A percentile compares a stretch with the other conserved stretches of the same genome.
phyloP scores from a whole-genome alignment of 2,888 invertebrate species.

The Conops quadrifasciatus region DNA sequence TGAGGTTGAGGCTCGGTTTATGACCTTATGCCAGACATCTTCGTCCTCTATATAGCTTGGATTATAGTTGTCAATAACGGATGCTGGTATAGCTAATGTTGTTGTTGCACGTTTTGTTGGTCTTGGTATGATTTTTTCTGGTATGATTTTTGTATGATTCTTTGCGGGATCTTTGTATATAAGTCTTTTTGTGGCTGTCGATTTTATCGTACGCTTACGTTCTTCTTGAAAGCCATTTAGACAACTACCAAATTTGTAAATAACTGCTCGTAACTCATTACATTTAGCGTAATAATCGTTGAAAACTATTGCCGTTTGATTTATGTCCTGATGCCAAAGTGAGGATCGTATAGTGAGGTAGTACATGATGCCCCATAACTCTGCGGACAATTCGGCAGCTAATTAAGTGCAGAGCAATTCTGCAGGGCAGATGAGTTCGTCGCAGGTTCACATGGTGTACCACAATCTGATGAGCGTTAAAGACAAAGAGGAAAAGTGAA shows the following conservation, averaged over 20 bases:
- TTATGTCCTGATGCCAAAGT: no score
- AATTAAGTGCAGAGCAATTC: no score
- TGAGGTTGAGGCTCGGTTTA: conserved; percentile 3
- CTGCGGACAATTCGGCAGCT: no score
- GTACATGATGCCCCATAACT: no score
- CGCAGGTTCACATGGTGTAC: no score
- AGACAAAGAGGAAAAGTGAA: no score
- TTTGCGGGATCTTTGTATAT: not conserved
- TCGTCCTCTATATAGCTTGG: not conserved
- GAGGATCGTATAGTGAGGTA: no score
- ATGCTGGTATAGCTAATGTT: not conserved
- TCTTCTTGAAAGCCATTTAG: conserved; percentile 24
- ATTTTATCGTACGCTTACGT: conserved; percentile 27
- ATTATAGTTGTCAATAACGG: not conserved
- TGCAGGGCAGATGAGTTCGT: no score
- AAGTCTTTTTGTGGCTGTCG: not conserved
- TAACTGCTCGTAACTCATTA: conserved; percentile 17
- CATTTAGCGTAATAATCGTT: conserved; percentile 1
- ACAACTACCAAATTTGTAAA: conserved; percentile 29
- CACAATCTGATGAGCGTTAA: no score
- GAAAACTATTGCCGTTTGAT: no score
- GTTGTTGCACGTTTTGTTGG: not conserved
- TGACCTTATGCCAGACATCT: conserved; percentile 18
- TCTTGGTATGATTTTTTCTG: no score
- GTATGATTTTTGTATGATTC: not conserved